Evolutionary conservation across 2,888 invertebrate species (phyloP).

Genomic region (Patella caerulea): DNA sequence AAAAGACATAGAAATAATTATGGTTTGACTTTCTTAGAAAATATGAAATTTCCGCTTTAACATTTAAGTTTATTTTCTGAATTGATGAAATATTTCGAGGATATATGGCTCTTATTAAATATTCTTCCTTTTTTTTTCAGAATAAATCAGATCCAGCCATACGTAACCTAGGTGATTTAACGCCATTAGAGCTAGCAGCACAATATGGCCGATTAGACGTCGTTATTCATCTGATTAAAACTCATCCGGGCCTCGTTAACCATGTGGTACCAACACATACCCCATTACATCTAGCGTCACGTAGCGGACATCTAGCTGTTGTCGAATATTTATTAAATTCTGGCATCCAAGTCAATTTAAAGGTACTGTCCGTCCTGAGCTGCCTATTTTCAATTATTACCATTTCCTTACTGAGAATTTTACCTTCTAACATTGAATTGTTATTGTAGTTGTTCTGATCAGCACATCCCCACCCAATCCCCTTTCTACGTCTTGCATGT

Average conservation of each 20-base stretch:
- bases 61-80: no score
- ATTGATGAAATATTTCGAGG: no score
- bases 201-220: conserved; percentile 82
- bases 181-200: conserved; percentile 93
- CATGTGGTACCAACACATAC: conserved; percentile 80
- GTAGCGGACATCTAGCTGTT: conserved; percentile 83
- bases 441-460: no score
- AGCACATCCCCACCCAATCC: no score
- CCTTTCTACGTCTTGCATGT: no score
- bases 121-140: conserved; percentile 61
- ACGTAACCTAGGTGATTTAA: conserved; percentile 88
- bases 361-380: conserved; percentile 50
- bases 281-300: conserved; percentile 92
- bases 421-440: no score
- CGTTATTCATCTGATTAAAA: conserved; percentile 87
- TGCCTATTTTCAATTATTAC: no score
- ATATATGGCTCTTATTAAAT: neutral
- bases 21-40: no score
- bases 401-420: no score
- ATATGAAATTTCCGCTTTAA: no score
- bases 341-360: conserved; percentile 86
- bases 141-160: conserved; percentile 90
- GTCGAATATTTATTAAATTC: conserved; percentile 86
- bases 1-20: no score
- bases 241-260: conserved; percentile 84